Evolutionary conservation across 2,113 vertebrate genomes (phyloP), one percentile per base, ranked within the genome.

Genomic region (Xiphophorus maculatus): DNA sequence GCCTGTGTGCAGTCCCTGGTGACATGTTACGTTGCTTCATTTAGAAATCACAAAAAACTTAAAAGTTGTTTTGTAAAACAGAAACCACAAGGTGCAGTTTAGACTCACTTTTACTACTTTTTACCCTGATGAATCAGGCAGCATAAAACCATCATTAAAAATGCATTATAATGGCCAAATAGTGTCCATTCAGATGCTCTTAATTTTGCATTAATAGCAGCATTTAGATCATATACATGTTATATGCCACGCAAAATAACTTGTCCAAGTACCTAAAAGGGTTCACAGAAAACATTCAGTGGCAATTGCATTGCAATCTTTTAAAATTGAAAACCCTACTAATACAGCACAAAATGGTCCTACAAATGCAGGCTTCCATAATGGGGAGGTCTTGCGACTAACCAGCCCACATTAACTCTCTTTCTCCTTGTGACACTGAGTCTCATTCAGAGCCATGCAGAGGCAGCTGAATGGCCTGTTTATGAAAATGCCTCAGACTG

Each of bases 401-500:
- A 85, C 85, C 80, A 88, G 80, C 71, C 82, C 79, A 88, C 86
- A 92, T 90, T 87, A 91, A 90, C 88, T 84, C 77, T 79, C 76
- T 89, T 87, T 90, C 73, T 87, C 73, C 88, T 82, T 71, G 88
- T 66, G 84, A 93, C 91, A 92, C 82, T 90, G 88, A 75, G 85
- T 91, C 82, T 87, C 87, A 91, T 93, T 93, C 88, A 93, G 87
- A 85, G 71, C 73, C 67, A 66, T 48, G 81, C 42, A 69, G 69
- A 80, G 74, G 83, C 79, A 84, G 82, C 92, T 93, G 90, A 92
- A 93, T 89, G 86, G 88, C 84, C 69, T 85, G 83, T 92, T 93
- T 92, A 93, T 94, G 83, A 90, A 92, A 91, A 88, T 75, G 85
- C 85, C 80, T 88, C 72, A 75, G 87, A 89, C 88, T 90, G 90